A percentile compares a stretch with the other conserved stretches of the same genome.
These are phyloP conservation scores for Cuniculus paca DNA, from an alignment of 2,797 vertebrate genomes.

Conservation along the genomic window DNA sequence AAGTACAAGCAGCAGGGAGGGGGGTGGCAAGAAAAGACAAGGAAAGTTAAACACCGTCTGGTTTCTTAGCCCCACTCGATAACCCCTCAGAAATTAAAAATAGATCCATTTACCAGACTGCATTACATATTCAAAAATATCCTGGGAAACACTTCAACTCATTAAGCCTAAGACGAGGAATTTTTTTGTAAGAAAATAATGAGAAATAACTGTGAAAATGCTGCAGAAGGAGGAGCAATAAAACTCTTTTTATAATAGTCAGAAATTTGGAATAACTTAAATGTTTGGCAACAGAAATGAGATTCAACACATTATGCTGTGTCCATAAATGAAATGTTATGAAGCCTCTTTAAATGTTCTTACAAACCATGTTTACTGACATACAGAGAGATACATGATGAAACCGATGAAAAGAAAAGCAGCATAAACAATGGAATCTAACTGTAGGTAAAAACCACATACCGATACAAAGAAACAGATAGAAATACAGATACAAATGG, in stretches of 20 bases:
- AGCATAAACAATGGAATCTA: neutral
- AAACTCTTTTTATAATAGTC: slow-evolving; percentile 33
- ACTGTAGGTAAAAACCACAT: slow-evolving; percentile 24
- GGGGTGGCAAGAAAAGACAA: neutral
- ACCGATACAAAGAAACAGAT: neutral
- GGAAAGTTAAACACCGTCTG: neutral
- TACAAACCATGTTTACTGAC: slow-evolving; percentile 19
- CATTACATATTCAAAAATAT: slow-evolving; percentile 23
- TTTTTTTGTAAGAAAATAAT: slow-evolving; percentile 58
- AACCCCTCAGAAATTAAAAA: slow-evolving; percentile 55
- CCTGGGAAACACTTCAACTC: slow-evolving; percentile 27
- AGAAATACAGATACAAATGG: neutral
- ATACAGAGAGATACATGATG: neutral
- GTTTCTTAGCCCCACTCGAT: neutral
- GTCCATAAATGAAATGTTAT: slow-evolving; percentile 61
- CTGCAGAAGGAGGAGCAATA: neutral
- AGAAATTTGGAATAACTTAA: slow-evolving; percentile 61
- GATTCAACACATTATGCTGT: slow-evolving; percentile 56
- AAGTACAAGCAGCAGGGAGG: neutral
- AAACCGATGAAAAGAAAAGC: slow-evolving; percentile 15
- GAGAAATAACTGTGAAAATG: slow-evolving; percentile 59
- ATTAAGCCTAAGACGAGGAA: neutral
- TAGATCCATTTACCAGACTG: slow-evolving; percentile 36
- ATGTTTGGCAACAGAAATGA: slow-evolving; percentile 50
- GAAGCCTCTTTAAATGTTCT: slow-evolving; percentile 65